Evolutionary conservation across 1,140 invertebrate species (phyloP), one percentile per base, ranked within the genome.

Genomic region (Drosophila aff.): DNA sequence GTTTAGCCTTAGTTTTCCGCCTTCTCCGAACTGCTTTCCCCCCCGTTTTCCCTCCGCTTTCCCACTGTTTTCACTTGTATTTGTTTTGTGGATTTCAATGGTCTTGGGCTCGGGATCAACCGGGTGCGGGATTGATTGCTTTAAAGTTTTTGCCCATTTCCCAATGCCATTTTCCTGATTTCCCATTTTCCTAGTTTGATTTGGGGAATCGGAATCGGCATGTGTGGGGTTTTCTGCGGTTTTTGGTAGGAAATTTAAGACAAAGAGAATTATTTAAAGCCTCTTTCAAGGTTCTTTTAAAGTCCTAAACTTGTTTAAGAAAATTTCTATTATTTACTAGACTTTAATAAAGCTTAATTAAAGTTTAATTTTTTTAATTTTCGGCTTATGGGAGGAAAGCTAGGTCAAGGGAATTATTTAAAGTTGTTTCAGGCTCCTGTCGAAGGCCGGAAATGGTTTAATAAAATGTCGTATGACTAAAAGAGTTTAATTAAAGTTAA

Each of bases 11-110:
- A 46, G 67, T 60, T 38, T 38, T 38, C 52, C 50, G 31, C 50
- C n/a, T 53, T 50, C n/a, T 11, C 47, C 26, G 13, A 15, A 15
- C 36, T 0, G 33, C 5, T 44, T 44, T 15, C 10, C 18, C 18
- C 6, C 13, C 23, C 18, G n/a, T 43, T 18, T 43, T 43, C 41
- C 41, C 16, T 4, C 1, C 8, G 47, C 1, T 52, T 31, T 31
- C 3, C 9, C 47, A 26, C 15, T 28, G 18, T 40, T 53, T 71
- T 47, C 60, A 41, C 52, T 60, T 77, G 23, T 49, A 43, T 53
- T 77, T 81, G 41, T 69, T 66, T 53, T 64, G 57, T 21, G 66
- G 43, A 60, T 64, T 68, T 53, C 57, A 79, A 58, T 77, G 65
- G 57, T 40, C 16, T 60, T 73, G 74, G 50, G 69, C 23, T 73